phyloP scores from a whole-genome alignment of 2,113 vertebrate species.

The Odontophorus gujanensis region DNA sequence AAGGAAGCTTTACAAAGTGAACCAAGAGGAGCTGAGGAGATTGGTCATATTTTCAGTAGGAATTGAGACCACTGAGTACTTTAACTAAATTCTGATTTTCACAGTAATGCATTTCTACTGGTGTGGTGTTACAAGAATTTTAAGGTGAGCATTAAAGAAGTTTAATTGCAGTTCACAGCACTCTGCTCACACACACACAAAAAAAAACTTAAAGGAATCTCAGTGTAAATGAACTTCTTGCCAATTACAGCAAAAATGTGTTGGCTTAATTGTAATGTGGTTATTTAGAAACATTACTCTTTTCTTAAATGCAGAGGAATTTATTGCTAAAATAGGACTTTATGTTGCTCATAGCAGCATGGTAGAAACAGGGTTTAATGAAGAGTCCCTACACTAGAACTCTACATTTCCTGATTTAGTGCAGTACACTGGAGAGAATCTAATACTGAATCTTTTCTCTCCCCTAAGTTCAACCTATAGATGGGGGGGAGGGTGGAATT shows the following conservation, averaged over 20 bases:
- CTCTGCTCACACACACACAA: background rate
- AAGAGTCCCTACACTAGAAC: background rate
- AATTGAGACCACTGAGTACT: background rate
- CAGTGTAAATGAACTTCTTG: conserved; percentile 18
- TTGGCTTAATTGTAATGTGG: background rate
- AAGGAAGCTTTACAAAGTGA: background rate
- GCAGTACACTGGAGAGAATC: background rate
- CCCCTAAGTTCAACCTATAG: background rate
- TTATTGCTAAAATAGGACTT: background rate
- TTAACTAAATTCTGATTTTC: background rate
- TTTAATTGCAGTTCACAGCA: background rate
- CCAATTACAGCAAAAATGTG: background rate
- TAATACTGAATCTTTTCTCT: background rate
- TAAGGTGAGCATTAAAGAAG: conserved; percentile 8
- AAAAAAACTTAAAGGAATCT: background rate
- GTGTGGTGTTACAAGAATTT: background rate
- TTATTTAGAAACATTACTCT: background rate
- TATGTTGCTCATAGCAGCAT: background rate
- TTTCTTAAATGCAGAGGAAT: background rate
- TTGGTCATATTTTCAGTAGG: background rate
- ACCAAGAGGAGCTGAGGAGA: background rate
- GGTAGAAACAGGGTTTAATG: background rate
- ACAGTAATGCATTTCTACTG: background rate
- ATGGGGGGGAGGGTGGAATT: background rate
- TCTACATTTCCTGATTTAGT: background rate